Percentiles rank a stretch among this genome's conserved stretches.
Conservation (phyloP, 2,113 vertebrate genomes). For the Chlorodrepanis virens region DNA sequence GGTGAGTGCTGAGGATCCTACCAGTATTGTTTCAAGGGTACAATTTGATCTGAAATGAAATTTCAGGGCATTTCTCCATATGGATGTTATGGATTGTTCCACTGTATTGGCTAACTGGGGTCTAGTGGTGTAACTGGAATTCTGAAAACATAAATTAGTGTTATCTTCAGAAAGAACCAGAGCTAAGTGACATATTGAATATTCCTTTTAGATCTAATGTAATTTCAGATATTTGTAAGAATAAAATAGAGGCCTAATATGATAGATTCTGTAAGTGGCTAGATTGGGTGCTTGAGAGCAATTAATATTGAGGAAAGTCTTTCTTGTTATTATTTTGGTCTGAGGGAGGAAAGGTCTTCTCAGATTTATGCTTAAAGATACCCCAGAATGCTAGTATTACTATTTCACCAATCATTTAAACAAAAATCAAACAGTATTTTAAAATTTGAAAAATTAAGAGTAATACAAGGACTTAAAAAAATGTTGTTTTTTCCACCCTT, state of each 20-base stretch:
- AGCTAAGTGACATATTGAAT: background rate
- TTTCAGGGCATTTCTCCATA: background rate
- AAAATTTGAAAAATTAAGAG: background rate
- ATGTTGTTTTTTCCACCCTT: rapidly evolving
- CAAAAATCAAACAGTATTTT: background rate
- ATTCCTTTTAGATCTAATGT: conserved; percentile 19
- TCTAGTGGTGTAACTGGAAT: background rate
- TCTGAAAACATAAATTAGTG: conserved; percentile 31
- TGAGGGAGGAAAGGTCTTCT: background rate
- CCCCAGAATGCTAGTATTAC: background rate
- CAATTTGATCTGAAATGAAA: background rate
- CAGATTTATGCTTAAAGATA: background rate
- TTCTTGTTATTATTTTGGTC: background rate
- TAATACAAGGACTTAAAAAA: background rate
- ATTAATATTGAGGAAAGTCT: background rate
- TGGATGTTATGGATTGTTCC: background rate
- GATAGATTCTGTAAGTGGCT: background rate
- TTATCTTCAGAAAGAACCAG: background rate
- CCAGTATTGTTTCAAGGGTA: background rate
- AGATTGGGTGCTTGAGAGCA: background rate
- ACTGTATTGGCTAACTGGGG: background rate
- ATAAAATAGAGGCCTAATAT: background rate
- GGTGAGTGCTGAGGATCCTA: background rate
- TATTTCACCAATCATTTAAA: background rate
- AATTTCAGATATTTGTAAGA: conserved; percentile 27